These are phyloP conservation scores for Gallirallus australis DNA, from an alignment of 2,797 vertebrate species.

Conservation along the genomic window DNA sequence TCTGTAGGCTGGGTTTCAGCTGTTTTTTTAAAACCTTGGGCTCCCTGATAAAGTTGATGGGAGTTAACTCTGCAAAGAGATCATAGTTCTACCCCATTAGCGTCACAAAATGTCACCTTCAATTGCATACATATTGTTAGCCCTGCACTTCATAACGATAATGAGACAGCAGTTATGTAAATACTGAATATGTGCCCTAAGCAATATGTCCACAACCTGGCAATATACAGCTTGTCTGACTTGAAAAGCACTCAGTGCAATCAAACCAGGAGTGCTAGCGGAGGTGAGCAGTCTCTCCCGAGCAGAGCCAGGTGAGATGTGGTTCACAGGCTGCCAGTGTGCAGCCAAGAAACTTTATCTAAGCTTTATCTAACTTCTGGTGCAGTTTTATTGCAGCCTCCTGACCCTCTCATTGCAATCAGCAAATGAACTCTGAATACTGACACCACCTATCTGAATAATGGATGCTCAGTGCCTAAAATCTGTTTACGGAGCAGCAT, in stretches of 20 bases:
- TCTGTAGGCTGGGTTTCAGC: not conserved
- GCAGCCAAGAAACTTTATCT: slow-evolving; percentile 28
- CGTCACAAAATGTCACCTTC: slow-evolving; percentile 71
- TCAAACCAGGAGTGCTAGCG: not conserved
- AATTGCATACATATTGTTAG: slow-evolving; percentile 54
- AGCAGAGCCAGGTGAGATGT: not conserved
- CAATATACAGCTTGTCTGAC: slow-evolving; percentile 55
- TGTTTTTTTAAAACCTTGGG: not conserved
- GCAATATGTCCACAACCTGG: slow-evolving; percentile 72
- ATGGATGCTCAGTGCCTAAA: not conserved
- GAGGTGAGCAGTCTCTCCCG: not conserved
- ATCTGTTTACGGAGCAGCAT: not conserved
- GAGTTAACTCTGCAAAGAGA: slow-evolving; percentile 41
- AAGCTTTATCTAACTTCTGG: slow-evolving; percentile 12
- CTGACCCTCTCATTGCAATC: not conserved
- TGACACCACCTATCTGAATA: slow-evolving; percentile 19
- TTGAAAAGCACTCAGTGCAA: slow-evolving; percentile 20
- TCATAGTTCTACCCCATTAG: slow-evolving; percentile 61
- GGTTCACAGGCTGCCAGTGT: not conserved
- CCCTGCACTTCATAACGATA: slow-evolving; percentile 67
- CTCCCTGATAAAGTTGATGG: not conserved
- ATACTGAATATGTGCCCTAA: slow-evolving; percentile 63
- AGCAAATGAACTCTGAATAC: not conserved
- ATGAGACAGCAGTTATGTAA: slow-evolving; percentile 77
- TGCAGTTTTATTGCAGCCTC: not conserved